Base-by-base conservation (phyloP, 1,140 invertebrate species). In the Holotrichia oblita region DNA sequence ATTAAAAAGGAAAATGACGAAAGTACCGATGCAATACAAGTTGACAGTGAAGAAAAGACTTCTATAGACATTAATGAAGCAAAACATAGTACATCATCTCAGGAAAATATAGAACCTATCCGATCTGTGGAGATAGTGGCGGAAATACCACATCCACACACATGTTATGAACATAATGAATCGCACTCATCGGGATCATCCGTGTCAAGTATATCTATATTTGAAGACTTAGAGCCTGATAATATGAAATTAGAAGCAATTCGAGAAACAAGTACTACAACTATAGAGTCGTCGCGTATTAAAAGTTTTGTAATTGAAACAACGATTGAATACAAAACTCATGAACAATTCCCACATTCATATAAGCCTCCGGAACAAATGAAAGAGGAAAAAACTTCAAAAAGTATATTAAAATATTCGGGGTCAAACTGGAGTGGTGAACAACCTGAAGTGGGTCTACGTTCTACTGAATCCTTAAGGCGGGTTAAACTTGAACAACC, bases 1-100 rank as follows among this genome's bases (percentile, higher is more conserved):
- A n/a, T n/a, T n/a, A 34, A 40, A 69, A 20, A 77, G 6, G 76
- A 59, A 40, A n/a, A 64, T 10, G 55, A 64, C 61, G 76, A 69
- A 61, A 14, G 14, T 48, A 42, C 40, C 2, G 42, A 20, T 22
- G 61, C 14, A 10, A 34, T 24, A 3, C 64, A 34, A 78, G 40
- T 24, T 6, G 59, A 64, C n/a, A 17, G 24, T 42, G 59, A 64
- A 40, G 40, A 61, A 9, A 8, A 77, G 41, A 2, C 22, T 14
- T 8, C 27, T 34, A 34, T 34, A 34, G 27, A 34, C 27, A 4
- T 34, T 34, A 34, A 64, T 8, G 14, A 64, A 22, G 9, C 1
- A 3, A 6, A 55, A 55, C 10, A n/a, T 14, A n/a, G 48, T 12
- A n/a, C 7, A 55, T 6, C 6, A n/a, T n/a, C 42, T 1, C 42